Conservation (phyloP, 2,888 invertebrate genomes). For the Macaria notata region DNA sequence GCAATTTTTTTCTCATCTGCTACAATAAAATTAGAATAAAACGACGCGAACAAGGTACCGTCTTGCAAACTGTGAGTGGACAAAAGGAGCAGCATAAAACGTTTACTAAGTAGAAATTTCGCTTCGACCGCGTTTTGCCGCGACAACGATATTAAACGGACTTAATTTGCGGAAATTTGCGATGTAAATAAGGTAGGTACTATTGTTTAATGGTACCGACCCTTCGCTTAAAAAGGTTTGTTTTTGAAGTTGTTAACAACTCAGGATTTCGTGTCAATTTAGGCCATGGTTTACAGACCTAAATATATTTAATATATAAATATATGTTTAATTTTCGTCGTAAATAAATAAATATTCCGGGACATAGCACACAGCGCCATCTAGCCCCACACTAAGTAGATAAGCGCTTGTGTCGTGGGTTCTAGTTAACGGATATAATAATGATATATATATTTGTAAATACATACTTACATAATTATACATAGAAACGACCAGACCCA, state of each 20-base stretch:
- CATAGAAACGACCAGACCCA: too few species aligned
- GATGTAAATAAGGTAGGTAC: slow-evolving; percentile 44
- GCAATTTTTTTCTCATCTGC: slow-evolving; percentile 5
- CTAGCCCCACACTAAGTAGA: too few species aligned
- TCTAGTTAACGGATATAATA: too few species aligned
- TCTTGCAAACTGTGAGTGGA: slow-evolving; percentile 19
- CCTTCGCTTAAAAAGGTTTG: slow-evolving; percentile 35
- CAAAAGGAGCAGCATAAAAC: slow-evolving; percentile 39
- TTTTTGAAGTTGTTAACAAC: slow-evolving; percentile 16
- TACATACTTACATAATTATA: too few species aligned
- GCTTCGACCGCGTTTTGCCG: slow-evolving; percentile 36
- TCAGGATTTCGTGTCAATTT: slow-evolving; percentile 1
- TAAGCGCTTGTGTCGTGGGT: too few species aligned
- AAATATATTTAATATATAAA: background rate
- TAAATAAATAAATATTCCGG: too few species aligned
- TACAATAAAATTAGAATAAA: slow-evolving; percentile 6
- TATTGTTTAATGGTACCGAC: slow-evolving; percentile 10
- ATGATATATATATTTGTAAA: too few species aligned
- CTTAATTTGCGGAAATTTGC: slow-evolving; percentile 50
- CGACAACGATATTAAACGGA: slow-evolving; percentile 42
- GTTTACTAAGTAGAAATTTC: slow-evolving; percentile 40
- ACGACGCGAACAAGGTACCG: slow-evolving; percentile 4
- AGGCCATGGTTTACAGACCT: slow-evolving; percentile 1
- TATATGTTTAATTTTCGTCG: background rate
- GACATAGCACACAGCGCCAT: too few species aligned